Evolutionary conservation across 2,797 vertebrate species (phyloP).

Genomic region (Anas bahamensis): DNA sequence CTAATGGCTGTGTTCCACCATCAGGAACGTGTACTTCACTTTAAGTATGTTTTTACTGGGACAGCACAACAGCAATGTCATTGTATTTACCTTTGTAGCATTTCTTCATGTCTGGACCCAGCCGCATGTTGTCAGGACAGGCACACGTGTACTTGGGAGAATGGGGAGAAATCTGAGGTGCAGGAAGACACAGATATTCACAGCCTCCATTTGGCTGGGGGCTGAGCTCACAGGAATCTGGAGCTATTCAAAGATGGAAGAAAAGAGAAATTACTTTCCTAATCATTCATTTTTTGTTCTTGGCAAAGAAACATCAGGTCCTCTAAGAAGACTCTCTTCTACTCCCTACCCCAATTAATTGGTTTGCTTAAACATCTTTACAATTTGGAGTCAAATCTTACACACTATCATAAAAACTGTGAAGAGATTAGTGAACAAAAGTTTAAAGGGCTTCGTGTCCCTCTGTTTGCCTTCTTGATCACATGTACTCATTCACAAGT

Average conservation of each 20-base stretch:
- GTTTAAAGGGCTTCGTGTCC: not conserved
- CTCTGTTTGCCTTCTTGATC: not conserved
- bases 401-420: not conserved
- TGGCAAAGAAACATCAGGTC: not conserved
- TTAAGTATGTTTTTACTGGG: not conserved
- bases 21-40: not conserved
- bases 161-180: slow-evolving; percentile 93
- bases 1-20: not conserved
- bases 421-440: not conserved
- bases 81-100: slow-evolving; percentile 86
- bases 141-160: slow-evolving; percentile 96
- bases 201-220: slow-evolving; percentile 93
- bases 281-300: not conserved
- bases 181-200: slow-evolving; percentile 96
- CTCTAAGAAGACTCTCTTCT: not conserved
- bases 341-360: not conserved
- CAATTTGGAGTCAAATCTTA: not conserved
- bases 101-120: slow-evolving; percentile 95
- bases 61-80: not conserved
- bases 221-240: slow-evolving; percentile 91
- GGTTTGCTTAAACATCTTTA: not conserved
- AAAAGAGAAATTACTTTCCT: not conserved
- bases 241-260: slow-evolving; percentile 75
- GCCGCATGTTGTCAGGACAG: slow-evolving; percentile 93
- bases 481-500: not conserved